Evolutionary conservation across 1,140 invertebrate genomes (phyloP).

Genomic region (Hetaerina americana): DNA sequence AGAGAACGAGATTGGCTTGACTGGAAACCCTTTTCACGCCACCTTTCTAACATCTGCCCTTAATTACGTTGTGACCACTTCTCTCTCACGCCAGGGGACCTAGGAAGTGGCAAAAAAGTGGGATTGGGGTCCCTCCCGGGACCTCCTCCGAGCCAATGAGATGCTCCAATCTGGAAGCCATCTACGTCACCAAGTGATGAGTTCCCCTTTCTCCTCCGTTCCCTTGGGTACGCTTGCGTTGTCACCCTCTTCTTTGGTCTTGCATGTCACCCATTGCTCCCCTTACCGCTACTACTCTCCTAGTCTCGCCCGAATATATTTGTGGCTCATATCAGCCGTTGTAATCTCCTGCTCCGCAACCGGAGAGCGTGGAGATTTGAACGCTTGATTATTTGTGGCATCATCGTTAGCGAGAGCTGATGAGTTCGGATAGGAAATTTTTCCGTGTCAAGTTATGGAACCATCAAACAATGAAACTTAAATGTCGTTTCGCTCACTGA

Average conservation of each 20-base stretch:
- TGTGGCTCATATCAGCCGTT: too few species aligned
- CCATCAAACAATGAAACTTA: too few species aligned
- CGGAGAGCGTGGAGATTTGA: background rate
- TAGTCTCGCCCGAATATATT: background rate
- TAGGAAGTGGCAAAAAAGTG: background rate
- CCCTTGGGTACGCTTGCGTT: background rate
- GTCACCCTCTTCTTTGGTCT: background rate
- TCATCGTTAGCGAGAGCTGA: too few species aligned
- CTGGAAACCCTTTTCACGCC: background rate
- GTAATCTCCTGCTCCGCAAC: background rate
- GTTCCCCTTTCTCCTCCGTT: background rate
- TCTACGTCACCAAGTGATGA: background rate
- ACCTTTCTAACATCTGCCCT: background rate
- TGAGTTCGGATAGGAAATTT: too few species aligned
- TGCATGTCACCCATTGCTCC: background rate
- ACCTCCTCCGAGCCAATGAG: background rate
- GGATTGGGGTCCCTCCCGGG: background rate
- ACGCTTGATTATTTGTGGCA: background rate
- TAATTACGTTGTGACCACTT: background rate
- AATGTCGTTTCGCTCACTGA: too few species aligned
- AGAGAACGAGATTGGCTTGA: background rate
- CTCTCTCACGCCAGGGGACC: too few species aligned
- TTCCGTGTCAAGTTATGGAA: too few species aligned
- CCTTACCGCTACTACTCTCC: background rate
- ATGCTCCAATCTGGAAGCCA: background rate